phyloP scores from a whole-genome alignment of 2,797 vertebrate species.

The Pseudochromis fuscus region DNA sequence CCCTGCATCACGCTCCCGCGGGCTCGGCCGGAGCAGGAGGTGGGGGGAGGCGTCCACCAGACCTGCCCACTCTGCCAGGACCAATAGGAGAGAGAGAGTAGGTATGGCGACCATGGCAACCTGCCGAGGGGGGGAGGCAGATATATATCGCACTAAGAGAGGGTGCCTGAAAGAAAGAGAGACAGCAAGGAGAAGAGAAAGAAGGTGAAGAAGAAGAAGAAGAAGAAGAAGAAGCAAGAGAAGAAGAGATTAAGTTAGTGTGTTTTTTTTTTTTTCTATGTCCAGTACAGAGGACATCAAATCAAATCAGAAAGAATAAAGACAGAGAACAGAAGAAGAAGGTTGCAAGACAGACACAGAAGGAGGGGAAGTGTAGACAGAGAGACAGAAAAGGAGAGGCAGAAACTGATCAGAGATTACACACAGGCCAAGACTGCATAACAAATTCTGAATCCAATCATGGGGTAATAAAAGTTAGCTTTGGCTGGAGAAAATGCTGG shows the following conservation, averaged over 20 bases:
- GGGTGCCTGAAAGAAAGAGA: constrained; percentile 80
- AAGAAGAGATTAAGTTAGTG: constrained; percentile 59
- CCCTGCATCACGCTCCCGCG: constrained; percentile 87
- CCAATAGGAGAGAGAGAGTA: constrained; percentile 89
- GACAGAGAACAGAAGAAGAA: constrained; percentile 24
- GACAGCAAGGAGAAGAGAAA: constrained; percentile 57
- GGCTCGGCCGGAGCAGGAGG: constrained; percentile 88
- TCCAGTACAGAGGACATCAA: constrained; percentile 49
- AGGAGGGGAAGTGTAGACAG: constrained; percentile 24
- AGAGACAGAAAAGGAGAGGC: constrained; percentile 32
- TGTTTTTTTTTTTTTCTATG: constrained; percentile 27
- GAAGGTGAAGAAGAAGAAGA: constrained; percentile 45
- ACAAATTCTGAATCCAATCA: constrained; percentile 74
- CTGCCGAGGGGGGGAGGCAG: constrained; percentile 83
- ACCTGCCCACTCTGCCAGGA: constrained; percentile 88
- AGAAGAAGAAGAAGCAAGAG: constrained; percentile 38
- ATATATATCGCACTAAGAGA: constrained; percentile 81
- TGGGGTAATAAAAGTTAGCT: constrained; percentile 71
- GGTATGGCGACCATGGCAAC: constrained; percentile 89
- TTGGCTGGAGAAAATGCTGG: constrained; percentile 64
- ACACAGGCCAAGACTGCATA: constrained; percentile 52
- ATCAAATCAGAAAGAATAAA: constrained; percentile 57
- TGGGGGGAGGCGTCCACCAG: constrained; percentile 90
- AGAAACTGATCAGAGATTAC: constrained; percentile 60
- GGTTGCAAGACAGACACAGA: constrained; percentile 16